Base-by-base conservation (phyloP, 1,140 invertebrate genomes). In the Apis cerana region DNA sequence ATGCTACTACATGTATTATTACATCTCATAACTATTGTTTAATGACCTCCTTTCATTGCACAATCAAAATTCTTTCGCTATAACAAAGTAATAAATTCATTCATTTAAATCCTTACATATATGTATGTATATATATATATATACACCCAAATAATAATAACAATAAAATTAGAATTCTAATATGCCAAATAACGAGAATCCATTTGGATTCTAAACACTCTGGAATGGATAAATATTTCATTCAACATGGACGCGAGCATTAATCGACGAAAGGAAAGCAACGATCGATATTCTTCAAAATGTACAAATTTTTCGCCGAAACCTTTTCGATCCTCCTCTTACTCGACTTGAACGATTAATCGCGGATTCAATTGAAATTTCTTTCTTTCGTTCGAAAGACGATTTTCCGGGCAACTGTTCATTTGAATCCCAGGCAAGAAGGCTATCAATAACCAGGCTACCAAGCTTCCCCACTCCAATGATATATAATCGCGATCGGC, bases 401-500 rank as follows among this genome's bases (percentile, higher is more conserved):
- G 5, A 43, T 43, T 43, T 43, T 0, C 8, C 27, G 13, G 17
- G 15, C 58, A 71, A 33, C 9, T 33, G 75, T 56, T 50, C 48
- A 78, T 70, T 82, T 82, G 65, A 75, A 76, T 68, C 58, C 21
- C 11, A 9, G 50, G 2, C 50, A 21, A 62, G 52, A 52, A 52
- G 21, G 80, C 64, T 76, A 82, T 77, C 75, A 82, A 82, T 82
- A 82, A 82, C 59, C 59, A n/a, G n/a, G 80, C 74, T 69, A 71
- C 75, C 81, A 64, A 78, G 75, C 75, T 7, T 43, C 33, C 33
- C 75, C 75, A 50, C 7, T 19, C 19, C 65, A 61, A 71, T 77
- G 67, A 82, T 82, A 82, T 82, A 82, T 52, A 71, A 77, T 82
- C 81, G 33, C 50, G 58, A 82, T 77, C 58, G 75, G 13, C 64